A percentile compares a stretch with the other conserved stretches of the same genome.
These are phyloP conservation scores for Channallabes apus DNA, from an alignment of 2,797 vertebrate species.

Conservation along the genomic window DNA sequence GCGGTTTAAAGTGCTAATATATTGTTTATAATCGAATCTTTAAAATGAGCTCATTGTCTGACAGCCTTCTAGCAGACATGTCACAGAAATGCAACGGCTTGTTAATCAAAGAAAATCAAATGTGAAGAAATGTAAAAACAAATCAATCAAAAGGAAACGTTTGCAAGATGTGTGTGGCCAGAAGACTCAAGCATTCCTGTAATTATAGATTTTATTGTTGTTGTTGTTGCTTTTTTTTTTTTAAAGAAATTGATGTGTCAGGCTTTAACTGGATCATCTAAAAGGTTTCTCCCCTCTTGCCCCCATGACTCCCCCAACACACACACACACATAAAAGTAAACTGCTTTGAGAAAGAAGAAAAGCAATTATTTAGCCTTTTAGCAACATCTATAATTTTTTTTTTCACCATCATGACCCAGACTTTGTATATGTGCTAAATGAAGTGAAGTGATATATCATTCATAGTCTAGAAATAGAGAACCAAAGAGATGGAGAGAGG, in stretches of 20 bases:
- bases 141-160: not conserved
- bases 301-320: too few species aligned
- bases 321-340: not conserved
- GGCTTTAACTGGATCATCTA: not conserved
- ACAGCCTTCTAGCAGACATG: not conserved
- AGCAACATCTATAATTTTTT: constrained; percentile 18
- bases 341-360: not conserved
- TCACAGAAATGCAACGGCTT: not conserved
- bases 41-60: not conserved
- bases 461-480: not conserved
- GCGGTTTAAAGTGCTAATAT: not conserved
- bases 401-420: constrained; percentile 6
- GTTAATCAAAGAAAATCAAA: not conserved
- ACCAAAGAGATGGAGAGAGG: not conserved
- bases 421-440: constrained; percentile 35
- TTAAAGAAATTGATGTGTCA: constrained; percentile 1
- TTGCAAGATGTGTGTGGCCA: not conserved
- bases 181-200: not conserved
- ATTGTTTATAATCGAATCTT: not conserved
- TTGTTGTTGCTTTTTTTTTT: too few species aligned
- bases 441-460: constrained; percentile 8
- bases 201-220: not conserved
- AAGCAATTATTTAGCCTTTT: constrained; percentile 31
- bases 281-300: not conserved
- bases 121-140: not conserved